Evolutionary conservation across 2,888 invertebrate genomes (phyloP), one percentile per base, ranked within the genome.

Genomic region (Megalurothrips usitatus): DNA sequence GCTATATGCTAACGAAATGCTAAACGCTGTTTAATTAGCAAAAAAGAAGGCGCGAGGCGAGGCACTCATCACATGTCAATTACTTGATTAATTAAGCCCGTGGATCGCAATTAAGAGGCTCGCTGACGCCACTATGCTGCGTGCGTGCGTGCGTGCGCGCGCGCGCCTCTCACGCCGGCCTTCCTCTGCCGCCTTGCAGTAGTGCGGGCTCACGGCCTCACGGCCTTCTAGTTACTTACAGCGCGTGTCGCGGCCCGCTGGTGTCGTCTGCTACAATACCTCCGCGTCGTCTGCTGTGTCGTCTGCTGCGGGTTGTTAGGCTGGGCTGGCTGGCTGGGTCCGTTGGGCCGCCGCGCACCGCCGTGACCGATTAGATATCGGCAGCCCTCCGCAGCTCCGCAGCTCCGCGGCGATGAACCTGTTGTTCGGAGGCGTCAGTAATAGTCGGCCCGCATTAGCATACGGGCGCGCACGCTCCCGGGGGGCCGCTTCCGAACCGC

Each of bases 1-100:
- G 68, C 68, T 26, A 75, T 75, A 75, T 75, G 68, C 68, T 75
- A 75, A 75, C 68, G 68, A 75, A 75, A 75, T 75, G 68, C 68
- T 75, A 75, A 75, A 26, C 68, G 68, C 23, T 75, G 68, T 75
- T 75, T 75, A 75, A 75, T 75, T 75, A 75, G 68, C 68, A 75
- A 75, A 75, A 26, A 75, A 75, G 68, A 75, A 26, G 68, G 23
- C 68, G 19, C 68, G 58, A 58, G 23, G 68, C 68, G 58, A 12
- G 23, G 68, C 68, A 10, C 68, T 75, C 68, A 75, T 75, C 68
- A 75, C 68, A 75, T 75, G 68, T 75, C 68, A 75, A 75, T 75
- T 75, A 75, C 68, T 75, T 75, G 68, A 75, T 75, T 75, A 75
- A 75, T 75, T 75, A 75, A 75, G 68, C 58, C n/a, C 14, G 34